These are phyloP conservation scores for Solenopsis fugax DNA, from an alignment of 1,140 invertebrate species.

Conservation along the genomic window DNA sequence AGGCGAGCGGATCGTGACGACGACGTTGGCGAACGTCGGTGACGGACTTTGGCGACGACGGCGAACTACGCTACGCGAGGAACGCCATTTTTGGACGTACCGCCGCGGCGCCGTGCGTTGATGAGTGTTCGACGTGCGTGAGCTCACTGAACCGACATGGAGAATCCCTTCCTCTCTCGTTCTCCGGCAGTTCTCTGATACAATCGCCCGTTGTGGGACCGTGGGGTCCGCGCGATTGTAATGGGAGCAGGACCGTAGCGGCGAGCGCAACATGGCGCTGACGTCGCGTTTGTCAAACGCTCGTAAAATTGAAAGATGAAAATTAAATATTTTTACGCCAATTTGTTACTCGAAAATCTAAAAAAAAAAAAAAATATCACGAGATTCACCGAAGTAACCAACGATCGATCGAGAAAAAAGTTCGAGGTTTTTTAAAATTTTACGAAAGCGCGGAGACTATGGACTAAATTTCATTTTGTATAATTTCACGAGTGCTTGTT, in stretches of 20 bases:
- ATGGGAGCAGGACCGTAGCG: slow-evolving; percentile 49
- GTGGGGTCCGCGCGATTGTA: slow-evolving; percentile 64
- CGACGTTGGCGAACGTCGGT: slow-evolving; percentile 10
- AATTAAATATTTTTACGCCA: neutral
- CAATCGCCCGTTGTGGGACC: slow-evolving; percentile 65
- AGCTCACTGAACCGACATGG: slow-evolving; percentile 79
- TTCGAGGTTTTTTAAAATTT: neutral
- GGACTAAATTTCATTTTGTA: neutral
- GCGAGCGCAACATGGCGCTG: neutral
- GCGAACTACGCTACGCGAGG: slow-evolving; percentile 68
- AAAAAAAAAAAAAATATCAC: neutral
- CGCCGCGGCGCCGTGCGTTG: slow-evolving; percentile 55
- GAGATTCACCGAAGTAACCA: neutral
- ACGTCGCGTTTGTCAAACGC: neutral
- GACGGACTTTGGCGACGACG: neutral
- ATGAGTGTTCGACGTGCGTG: slow-evolving; percentile 78
- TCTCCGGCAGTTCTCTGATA: slow-evolving; percentile 39
- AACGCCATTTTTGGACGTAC: slow-evolving; percentile 81
- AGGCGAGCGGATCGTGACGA: slow-evolving; percentile 17
- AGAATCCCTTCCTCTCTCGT: slow-evolving; percentile 65
- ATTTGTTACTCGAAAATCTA: neutral
- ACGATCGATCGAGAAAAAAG: neutral
- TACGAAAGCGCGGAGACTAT: neutral
- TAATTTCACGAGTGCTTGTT: neutral
- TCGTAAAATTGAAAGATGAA: neutral